phyloP scores from a whole-genome alignment of 2,888 invertebrate species.

The Chelonus formosanus region DNA sequence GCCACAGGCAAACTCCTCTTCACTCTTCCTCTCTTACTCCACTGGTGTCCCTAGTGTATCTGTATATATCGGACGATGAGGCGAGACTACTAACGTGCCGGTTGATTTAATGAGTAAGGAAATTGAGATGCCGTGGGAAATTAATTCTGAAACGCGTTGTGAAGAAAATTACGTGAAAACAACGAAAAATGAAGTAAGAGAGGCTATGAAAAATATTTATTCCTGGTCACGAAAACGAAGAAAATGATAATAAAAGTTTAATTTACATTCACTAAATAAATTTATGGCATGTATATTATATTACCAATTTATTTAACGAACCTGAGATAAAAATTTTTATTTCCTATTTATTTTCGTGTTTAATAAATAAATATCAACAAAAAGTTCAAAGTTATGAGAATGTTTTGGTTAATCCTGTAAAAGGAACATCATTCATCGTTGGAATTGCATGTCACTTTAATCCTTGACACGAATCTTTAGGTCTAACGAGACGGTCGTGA shows the following conservation, averaged over 20 bases:
- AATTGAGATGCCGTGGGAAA: constrained; percentile 28
- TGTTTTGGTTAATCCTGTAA: background rate
- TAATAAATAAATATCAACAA: too few species aligned
- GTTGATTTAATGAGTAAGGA: constrained; percentile 30
- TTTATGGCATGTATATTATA: too few species aligned
- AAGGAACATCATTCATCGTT: constrained; percentile 32
- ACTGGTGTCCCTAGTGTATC: constrained; percentile 3
- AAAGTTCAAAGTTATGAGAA: too few species aligned
- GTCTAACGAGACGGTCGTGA: constrained; percentile 38
- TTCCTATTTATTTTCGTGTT: too few species aligned
- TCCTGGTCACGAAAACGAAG: background rate
- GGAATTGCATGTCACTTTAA: constrained; percentile 43
- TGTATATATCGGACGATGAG: constrained; percentile 10
- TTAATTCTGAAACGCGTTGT: constrained; percentile 2
- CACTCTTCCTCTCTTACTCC: background rate
- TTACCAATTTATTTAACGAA: too few species aligned
- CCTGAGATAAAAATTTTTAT: too few species aligned
- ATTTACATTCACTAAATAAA: too few species aligned
- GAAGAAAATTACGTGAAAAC: constrained; percentile 1
- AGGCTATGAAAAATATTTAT: background rate
- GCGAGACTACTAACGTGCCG: constrained; percentile 19
- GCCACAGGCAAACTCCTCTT: constrained; percentile 11
- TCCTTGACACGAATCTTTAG: constrained; percentile 43
- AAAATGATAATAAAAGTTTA: too few species aligned
- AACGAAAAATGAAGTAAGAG: too few species aligned